These are phyloP conservation scores for Teleogryllus oceanicus DNA, from an alignment of 2,888 invertebrate genomes.

Conservation along the genomic window DNA sequence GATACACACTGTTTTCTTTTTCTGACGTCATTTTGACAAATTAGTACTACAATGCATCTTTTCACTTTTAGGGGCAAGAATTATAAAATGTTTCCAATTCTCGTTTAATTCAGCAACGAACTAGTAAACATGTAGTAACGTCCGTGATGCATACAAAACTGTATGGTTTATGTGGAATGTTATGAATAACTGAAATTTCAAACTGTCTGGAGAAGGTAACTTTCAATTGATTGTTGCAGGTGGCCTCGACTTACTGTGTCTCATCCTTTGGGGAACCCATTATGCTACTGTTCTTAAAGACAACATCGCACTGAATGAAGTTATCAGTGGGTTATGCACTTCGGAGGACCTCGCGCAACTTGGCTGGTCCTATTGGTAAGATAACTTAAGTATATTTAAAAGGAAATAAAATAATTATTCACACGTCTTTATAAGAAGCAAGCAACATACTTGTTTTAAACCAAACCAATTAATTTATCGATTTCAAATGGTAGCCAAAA, in stretches of 20 bases:
- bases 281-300: constrained; percentile 44
- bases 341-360: constrained; percentile 45
- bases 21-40: no score
- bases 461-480: not conserved
- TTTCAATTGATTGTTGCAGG: constrained; percentile 33
- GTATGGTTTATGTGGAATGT: no score
- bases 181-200: not conserved
- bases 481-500: not conserved
- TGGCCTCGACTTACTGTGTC: constrained; percentile 42
- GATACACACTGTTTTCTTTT: no score
- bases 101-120: no score
- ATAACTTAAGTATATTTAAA: not conserved
- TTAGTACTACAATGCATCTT: no score
- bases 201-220: not conserved
- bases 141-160: no score
- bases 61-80: no score
- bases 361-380: constrained; percentile 52
- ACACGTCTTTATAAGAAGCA: no score
- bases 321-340: constrained; percentile 42
- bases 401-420: no score
- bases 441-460: no score
- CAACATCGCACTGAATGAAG: constrained; percentile 48
- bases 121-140: no score
- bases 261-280: constrained; percentile 48
- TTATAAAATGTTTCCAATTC: no score